These are phyloP conservation scores for Metopia argyrocephala DNA, from an alignment of 2,888 invertebrate species.

Conservation along the genomic window DNA sequence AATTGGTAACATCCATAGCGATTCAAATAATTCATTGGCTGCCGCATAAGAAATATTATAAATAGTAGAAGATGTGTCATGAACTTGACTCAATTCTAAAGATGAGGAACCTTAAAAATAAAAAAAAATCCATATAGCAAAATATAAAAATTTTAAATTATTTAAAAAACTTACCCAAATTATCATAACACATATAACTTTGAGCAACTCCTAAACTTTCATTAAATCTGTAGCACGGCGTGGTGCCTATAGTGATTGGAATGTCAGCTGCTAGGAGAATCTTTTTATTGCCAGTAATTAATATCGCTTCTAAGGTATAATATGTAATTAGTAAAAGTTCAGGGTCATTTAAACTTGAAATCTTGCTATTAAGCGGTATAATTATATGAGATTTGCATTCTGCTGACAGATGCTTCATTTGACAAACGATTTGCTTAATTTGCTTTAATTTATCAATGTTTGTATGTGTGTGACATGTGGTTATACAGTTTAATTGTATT, in stretches of 20 bases:
- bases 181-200: constrained; percentile 44
- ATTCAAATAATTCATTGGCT: constrained; percentile 17
- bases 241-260: constrained; percentile 51
- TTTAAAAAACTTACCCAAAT: constrained; percentile 43
- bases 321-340: constrained; percentile 20
- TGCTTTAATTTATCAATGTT: constrained; percentile 20
- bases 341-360: not conserved
- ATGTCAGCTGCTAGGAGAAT: not conserved
- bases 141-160: not conserved
- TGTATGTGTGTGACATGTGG: constrained; percentile 21
- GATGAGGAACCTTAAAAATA: constrained; percentile 31
- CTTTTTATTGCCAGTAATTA: constrained; percentile 36
- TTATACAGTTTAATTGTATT: constrained; percentile 50
- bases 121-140: not conserved
- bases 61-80: not conserved
- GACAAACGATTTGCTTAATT: constrained; percentile 41
- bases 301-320: constrained; percentile 37
- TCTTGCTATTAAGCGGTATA: constrained; percentile 39
- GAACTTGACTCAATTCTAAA: not conserved
- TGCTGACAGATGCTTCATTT: not conserved
- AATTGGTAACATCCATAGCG: constrained; percentile 12
- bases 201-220: not conserved
- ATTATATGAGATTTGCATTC: constrained; percentile 37
- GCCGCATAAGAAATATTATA: not conserved
- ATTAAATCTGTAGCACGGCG: constrained; percentile 22